A percentile compares a stretch with the other conserved stretches of the same genome.
Evolutionary conservation across 2,888 invertebrate genomes (phyloP).

Genomic region (Eurois occulta): DNA sequence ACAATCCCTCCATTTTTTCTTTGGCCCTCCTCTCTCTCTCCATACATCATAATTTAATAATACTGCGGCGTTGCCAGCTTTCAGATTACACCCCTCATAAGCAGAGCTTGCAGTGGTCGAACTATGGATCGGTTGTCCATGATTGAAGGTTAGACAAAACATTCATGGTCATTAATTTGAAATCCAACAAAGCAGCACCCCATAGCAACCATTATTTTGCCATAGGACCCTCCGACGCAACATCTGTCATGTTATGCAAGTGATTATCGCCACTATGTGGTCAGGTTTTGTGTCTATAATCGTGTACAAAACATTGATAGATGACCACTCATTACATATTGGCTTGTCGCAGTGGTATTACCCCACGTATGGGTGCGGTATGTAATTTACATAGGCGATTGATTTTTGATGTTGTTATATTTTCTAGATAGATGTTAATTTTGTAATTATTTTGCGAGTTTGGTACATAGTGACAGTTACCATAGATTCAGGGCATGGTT

Average conservation of each 20-base stretch:
- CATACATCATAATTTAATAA: background rate
- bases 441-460: background rate
- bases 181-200: constrained; percentile 35
- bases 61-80: constrained; percentile 3
- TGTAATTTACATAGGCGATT: background rate
- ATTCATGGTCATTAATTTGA: constrained; percentile 28
- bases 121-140: constrained; percentile 4
- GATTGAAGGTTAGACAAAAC: background rate
- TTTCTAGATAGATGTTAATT: constrained; percentile 1
- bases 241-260: constrained; percentile 36
- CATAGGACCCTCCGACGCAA: constrained; percentile 36
- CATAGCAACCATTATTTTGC: constrained; percentile 29
- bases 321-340: constrained; percentile 52
- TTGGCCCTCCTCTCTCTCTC: background rate
- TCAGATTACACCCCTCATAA: background rate
- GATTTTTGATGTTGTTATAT: background rate
- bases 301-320: constrained; percentile 43
- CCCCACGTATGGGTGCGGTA: constrained; percentile 37
- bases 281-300: constrained; percentile 36
- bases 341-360: constrained; percentile 48
- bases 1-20: background rate
- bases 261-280: constrained; percentile 25
- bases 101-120: background rate
- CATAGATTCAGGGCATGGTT: background rate
- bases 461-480: too few relatives aligned